Percentiles rank a stretch among this genome's conserved stretches.
Conservation (phyloP, 64 coral and sea anemone genomes). For the Montipora efflorescens region DNA sequence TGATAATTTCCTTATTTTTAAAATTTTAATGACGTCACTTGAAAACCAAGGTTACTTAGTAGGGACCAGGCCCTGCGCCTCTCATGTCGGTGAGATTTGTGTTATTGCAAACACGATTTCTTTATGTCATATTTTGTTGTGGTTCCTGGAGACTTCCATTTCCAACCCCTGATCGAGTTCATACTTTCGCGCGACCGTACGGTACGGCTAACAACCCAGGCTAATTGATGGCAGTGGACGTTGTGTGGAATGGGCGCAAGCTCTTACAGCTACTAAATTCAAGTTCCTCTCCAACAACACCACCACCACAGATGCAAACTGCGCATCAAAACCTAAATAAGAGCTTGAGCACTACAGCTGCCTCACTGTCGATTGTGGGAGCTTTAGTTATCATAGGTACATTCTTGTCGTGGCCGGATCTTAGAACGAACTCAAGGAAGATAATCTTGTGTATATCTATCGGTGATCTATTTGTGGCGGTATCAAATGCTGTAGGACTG, state of each 20-base stretch:
- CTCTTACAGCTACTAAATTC: not conserved
- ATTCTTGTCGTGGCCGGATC: slow-evolving; percentile 78
- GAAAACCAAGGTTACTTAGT: too few species aligned
- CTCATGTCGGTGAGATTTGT: too few species aligned
- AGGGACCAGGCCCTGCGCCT: too few species aligned
- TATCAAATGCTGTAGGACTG: slow-evolving; percentile 58
- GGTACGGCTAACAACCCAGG: too few species aligned
- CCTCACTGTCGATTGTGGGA: slow-evolving; percentile 77
- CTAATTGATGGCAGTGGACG: not conserved
- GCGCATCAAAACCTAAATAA: not conserved
- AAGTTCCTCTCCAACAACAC: not conserved
- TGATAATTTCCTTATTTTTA: too few species aligned
- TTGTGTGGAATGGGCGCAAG: not conserved
- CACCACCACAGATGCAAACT: not conserved
- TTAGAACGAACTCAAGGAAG: slow-evolving; percentile 77
- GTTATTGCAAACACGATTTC: too few species aligned
- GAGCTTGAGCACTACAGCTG: slow-evolving; percentile 43
- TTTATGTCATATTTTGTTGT: too few species aligned
- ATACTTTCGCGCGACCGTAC: too few species aligned
- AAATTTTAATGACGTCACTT: too few species aligned
- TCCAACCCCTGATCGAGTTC: too few species aligned
- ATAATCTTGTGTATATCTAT: slow-evolving; percentile 93
- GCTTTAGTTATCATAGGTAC: slow-evolving; percentile 73
- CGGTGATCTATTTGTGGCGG: slow-evolving; percentile 81
- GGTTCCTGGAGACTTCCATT: too few species aligned